Base-by-base conservation (phyloP, 2,888 invertebrate species). In the Drosophila silvestris region DNA sequence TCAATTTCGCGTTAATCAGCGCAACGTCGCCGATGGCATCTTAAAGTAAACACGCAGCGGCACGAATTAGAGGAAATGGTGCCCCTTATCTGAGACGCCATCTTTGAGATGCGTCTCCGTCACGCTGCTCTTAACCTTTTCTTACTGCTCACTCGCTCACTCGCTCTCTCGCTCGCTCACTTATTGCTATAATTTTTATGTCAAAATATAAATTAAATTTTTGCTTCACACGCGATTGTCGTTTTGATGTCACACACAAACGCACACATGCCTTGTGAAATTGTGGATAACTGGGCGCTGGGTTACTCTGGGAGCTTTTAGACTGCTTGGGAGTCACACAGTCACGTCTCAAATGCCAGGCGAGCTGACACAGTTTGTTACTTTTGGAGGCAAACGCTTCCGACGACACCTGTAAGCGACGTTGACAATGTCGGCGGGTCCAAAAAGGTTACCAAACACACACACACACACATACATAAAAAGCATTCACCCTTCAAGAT, bases 361-460 rank as follows among this genome's bases (percentile, higher is more conserved):
- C 81, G 74, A 87, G 79, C 90, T 91, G 91, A 90, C 91, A 91
- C 83, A 89, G 82, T 91, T 91, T 91, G 87, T 91, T 91, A 91
- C 89, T 88, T 85, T 86, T 80, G 81, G 37, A 57, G 86, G 76
- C 74, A 87, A 85, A 74, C 70, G 85, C 65, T 82, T 60, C 70
- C 70, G 61, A 56, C 65, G 77, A 82, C 70, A 75, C 75, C 81
- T 81, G 82, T 77, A 86, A 79, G 77, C 84, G 89, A 83, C 90
- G 79, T 82, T 83, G 83, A 69, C 78, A 80, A 62, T 67, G 82
- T 61, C 71, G 74, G 53, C 68, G 67, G 70, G 90, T 85, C 80
- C 77, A 77, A 75, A 78, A 73, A 74, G 60, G 77, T 77, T 81
- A 76, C 65, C 73, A 65, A 70, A 68, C 68, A 66, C 65, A 52